Base-by-base conservation (phyloP, 92 coral and sea anemone species). In the Heteractis magnifica region DNA sequence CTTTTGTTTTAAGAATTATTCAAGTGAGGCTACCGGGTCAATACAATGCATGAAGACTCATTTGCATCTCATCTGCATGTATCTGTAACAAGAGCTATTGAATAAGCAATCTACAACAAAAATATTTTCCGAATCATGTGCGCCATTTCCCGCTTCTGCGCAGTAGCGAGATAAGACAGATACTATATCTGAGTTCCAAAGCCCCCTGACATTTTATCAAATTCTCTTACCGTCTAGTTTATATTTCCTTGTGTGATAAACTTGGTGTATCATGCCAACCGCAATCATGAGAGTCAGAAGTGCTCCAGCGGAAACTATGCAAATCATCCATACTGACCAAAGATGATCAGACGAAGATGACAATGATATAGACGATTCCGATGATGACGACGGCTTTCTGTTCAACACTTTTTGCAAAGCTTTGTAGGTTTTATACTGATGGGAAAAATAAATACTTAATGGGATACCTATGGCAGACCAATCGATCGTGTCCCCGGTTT, bases 221-320 rank as follows among this genome's bases (percentile, higher is more conserved):
- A 62, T 6, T 18, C 16, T 12, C 72, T 20, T 74, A 74, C 78
- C 79, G 16, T 7, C 4, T 75, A 75, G 55, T 49, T 52, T 19
- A 10, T 10, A 75, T 12, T 12, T 49, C 20, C 79, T 52, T 5
- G 21, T 8, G 56, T 75, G 15, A 23, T 34, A 75, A 11, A 52
- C 23, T 34, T 75, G 53, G 56, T 75, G 79, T 75, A 75, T 18
- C 12, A 75, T 16, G 23, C 79, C 79, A 1, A 75, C 53, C 26
- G 79, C 23, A 8, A 75, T 75, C 79, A 75, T 49, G 55, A 75
- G 79, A 10, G 79, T 49, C 21, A 75, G 79, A 10, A 75, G 21
- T 52, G 44, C 56, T 52, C 79, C 79, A 12, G 79, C 51, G 16
- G 79, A 6, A 16, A 75, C 79, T 0, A 75, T 75, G 6, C 79